Evolutionary conservation across 1,140 invertebrate species (phyloP), one percentile per base, ranked within the genome.

Genomic region (Saccostrea glomerata): DNA sequence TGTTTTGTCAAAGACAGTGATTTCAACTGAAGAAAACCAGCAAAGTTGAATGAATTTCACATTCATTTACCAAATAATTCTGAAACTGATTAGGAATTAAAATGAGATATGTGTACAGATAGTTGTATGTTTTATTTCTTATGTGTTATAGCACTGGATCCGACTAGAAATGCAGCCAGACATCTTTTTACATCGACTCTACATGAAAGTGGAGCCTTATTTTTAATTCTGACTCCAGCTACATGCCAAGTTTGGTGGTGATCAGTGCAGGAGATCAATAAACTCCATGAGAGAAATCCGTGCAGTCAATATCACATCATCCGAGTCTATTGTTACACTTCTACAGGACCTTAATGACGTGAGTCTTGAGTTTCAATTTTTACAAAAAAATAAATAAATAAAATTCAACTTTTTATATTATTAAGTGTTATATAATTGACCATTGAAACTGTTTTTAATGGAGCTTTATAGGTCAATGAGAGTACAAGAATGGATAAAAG

Each of bases 91-190:
- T 47, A 2, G 2, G 2, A 2, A 47, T 47, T 3, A 47, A 47
- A 47, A n/a, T 2, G 2, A 47, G 40, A 47, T 47, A 47, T 6
- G 40, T 47, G 40, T 47, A 77, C 73, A 36, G 11, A 23, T 77
- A 77, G 30, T 30, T 17, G 13, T 23, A 2, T 36, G 11, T 17
- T 40, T 77, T 5, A 6, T 36, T 77, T 20, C 23, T 23, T 40
- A 13, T 30, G 25, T 77, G 25, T 95, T 2, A n/a, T n/a, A 97
- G 96, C 98, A 99, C 92, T 99, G 98, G 98, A 98, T 99, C 77
- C 96, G 97, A 4, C 94, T 99, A n/a, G 98, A 99, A 94, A 97
- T 99, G 96, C 96, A 97, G 54, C 96, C 97, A 11, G 97, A 98
- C 86, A 97, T 99, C 60, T 94, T 98, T 0, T 96, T 99, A 15